Conservation (phyloP, 2,888 invertebrate genomes). For the Ophion ellenae region DNA sequence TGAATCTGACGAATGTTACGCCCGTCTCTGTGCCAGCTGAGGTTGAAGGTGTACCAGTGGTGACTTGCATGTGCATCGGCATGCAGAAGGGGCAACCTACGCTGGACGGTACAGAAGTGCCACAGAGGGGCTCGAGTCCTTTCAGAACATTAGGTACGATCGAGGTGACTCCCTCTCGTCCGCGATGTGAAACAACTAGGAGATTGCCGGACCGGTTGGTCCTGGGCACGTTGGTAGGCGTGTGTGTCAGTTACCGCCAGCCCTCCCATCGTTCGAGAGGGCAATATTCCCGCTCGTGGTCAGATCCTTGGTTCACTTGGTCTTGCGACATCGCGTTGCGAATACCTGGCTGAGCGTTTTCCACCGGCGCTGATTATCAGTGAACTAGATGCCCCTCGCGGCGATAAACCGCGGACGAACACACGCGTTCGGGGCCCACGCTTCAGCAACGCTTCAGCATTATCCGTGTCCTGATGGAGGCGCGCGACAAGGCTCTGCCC, state of each 20-base stretch:
- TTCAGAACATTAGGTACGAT: conserved; percentile 71
- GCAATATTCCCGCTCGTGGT: conserved; percentile 22
- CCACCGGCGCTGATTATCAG: conserved; percentile 58
- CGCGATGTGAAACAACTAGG: conserved; percentile 38
- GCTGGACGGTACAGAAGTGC: conserved; percentile 30
- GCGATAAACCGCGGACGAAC: conserved; percentile 57
- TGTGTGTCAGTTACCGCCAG: conserved; percentile 23
- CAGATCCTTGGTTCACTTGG: conserved; percentile 46
- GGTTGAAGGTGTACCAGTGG: conserved; percentile 1
- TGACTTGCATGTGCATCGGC: conserved; percentile 52
- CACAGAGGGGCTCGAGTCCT: conserved; percentile 66
- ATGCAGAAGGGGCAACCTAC: conserved; percentile 47
- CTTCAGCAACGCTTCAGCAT: conserved; percentile 49
- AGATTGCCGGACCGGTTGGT: conserved; percentile 47
- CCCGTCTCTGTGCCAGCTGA: neutral
- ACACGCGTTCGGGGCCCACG: conserved; percentile 24
- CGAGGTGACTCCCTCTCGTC: conserved; percentile 70
- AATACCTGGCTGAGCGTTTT: neutral
- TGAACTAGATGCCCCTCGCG: conserved; percentile 59
- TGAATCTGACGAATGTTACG: neutral
- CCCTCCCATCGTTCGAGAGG: conserved; percentile 9
- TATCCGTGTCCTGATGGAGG: conserved; percentile 42
- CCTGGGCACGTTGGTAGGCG: conserved; percentile 34
- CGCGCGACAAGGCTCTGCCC: conserved; percentile 13
- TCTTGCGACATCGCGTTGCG: conserved; percentile 10